Percentiles rank a stretch among this genome's conserved stretches.
Conservation (phyloP, 1,140 invertebrate genomes). For the Drosophila lowei region DNA sequence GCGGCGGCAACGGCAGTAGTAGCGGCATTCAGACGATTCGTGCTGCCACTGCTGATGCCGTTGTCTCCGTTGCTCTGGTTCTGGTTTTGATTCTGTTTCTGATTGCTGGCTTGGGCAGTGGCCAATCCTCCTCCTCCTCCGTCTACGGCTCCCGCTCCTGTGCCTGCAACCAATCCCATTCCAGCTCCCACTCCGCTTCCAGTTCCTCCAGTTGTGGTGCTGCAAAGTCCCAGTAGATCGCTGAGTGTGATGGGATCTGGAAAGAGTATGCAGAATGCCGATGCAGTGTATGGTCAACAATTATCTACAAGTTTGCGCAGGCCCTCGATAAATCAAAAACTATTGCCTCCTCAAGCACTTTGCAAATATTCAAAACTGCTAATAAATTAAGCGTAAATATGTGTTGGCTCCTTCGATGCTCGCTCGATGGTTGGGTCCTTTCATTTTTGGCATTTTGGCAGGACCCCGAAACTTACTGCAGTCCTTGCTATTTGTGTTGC, state of each 20-base stretch:
- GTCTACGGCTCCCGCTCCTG: constrained; percentile 6
- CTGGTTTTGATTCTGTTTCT: constrained; percentile 8
- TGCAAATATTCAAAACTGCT: constrained; percentile 72
- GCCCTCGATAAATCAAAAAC: constrained; percentile 77
- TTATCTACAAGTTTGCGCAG: constrained; percentile 64
- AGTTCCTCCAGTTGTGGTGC: neutral
- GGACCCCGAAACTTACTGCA: constrained; percentile 58
- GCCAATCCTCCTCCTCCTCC: neutral
- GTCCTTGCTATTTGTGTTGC: constrained; percentile 58
- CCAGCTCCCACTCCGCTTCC: constrained; percentile 33
- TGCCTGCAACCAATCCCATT: constrained; percentile 23
- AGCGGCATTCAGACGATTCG: constrained; percentile 61
- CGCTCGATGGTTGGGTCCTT: constrained; percentile 14
- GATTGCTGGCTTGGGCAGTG: constrained; percentile 3
- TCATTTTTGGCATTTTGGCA: constrained; percentile 28
- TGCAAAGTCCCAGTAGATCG: constrained; percentile 77
- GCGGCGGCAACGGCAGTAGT: constrained; percentile 55
- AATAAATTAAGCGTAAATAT: constrained; percentile 72
- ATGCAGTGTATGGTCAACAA: constrained; percentile 52
- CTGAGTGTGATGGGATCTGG: constrained; percentile 77
- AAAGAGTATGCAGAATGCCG: constrained; percentile 12
- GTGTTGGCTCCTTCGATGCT: constrained; percentile 5
- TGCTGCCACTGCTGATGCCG: constrained; percentile 62
- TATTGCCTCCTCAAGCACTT: constrained; percentile 69
- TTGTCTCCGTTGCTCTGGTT: constrained; percentile 41